A percentile compares a stretch with the other conserved stretches of the same genome.
These are phyloP conservation scores for Trigoniulus corallinus DNA, from an alignment of 1,140 invertebrate genomes.

Conservation along the genomic window DNA sequence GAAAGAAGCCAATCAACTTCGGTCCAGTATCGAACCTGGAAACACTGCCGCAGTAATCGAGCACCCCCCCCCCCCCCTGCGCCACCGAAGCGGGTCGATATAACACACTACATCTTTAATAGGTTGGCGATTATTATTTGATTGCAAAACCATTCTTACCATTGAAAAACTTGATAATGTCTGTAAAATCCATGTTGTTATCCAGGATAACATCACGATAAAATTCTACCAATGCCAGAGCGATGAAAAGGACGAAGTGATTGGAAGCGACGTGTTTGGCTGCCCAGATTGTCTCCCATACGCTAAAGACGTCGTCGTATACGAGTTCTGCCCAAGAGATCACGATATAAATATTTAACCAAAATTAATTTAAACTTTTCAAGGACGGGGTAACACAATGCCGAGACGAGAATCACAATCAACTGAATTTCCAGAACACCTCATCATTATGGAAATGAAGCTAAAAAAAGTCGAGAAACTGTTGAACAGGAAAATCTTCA, in stretches of 20 bases:
- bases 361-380: background rate
- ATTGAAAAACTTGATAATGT: conserved; percentile 96
- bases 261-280: conserved; percentile 64
- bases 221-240: conserved; percentile 73
- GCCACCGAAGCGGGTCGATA: too few species aligned
- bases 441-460: too few species aligned
- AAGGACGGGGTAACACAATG: too few species aligned
- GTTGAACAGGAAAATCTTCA: too few species aligned
- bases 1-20: too few species aligned
- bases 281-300: conserved; percentile 95
- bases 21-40: too few species aligned
- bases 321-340: conserved; percentile 45
- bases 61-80: too few species aligned
- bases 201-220: conserved; percentile 86
- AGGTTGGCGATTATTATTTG: background rate
- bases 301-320: conserved; percentile 78
- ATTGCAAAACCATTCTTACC: conserved; percentile 36
- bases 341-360: conserved; percentile 5
- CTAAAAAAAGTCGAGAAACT: too few species aligned
- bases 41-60: too few species aligned
- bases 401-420: too few species aligned
- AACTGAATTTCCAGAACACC: too few species aligned
- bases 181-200: conserved; percentile 93
- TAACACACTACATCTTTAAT: too few species aligned
- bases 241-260: conserved; percentile 85